A percentile compares a stretch with the other conserved stretches of the same genome.
Evolutionary conservation across 1,140 invertebrate genomes (phyloP).

Genomic region (Cydia strobilella): DNA sequence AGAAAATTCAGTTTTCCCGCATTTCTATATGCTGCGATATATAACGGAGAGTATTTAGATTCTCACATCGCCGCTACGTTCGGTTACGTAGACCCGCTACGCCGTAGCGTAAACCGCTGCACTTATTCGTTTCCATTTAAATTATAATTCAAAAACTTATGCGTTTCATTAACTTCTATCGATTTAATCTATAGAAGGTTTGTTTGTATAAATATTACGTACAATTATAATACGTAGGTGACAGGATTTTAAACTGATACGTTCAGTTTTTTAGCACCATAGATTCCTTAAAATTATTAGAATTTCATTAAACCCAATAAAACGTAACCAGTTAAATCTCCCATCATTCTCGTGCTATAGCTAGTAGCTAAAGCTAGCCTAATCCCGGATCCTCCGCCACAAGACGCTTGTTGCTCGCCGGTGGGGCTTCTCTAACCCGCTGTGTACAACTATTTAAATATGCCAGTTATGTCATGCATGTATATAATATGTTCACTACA

Average conservation of each 20-base stretch:
- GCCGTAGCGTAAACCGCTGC: neutral
- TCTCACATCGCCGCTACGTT: neutral
- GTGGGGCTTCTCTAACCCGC: conserved; percentile 55
- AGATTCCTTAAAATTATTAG: too few relatives aligned
- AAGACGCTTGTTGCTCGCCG: conserved; percentile 64
- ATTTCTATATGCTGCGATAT: neutral
- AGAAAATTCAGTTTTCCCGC: too few relatives aligned
- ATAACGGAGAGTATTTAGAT: neutral
- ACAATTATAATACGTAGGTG: too few relatives aligned
- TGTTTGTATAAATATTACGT: too few relatives aligned
- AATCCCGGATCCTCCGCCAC: conserved; percentile 64
- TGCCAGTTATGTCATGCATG: neutral
- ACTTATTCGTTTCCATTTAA: too few relatives aligned
- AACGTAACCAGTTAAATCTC: neutral
- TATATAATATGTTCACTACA: neutral
- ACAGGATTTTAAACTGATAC: too few relatives aligned
- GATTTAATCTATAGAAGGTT: too few relatives aligned
- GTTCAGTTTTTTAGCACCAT: too few relatives aligned
- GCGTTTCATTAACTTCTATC: too few relatives aligned
- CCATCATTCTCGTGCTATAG: neutral
- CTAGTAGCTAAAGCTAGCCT: conserved; percentile 54
- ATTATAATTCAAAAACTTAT: too few relatives aligned
- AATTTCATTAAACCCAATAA: neutral
- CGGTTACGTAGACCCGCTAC: neutral
- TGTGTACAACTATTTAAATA: neutral